Conservation (phyloP, 2,797 vertebrate genomes). For the Uromys caudimaculatus region DNA sequence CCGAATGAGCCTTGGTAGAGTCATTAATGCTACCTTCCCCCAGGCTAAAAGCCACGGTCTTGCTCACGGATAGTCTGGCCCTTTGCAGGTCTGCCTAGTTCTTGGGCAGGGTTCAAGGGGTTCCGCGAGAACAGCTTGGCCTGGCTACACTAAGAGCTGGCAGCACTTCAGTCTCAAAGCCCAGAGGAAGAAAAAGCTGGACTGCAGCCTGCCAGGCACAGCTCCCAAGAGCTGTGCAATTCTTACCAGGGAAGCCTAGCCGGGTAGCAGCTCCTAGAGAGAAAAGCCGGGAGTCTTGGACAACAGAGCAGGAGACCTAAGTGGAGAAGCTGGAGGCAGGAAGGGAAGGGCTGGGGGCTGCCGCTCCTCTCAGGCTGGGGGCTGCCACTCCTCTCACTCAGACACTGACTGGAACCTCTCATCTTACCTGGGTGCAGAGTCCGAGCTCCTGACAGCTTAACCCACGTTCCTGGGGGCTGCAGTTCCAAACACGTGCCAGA, state of each 20-base stretch:
- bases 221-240: background rate
- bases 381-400: background rate
- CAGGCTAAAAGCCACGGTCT: background rate
- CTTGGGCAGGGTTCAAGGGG: background rate
- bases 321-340: background rate
- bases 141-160: background rate
- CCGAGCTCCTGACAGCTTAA: background rate
- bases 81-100: background rate
- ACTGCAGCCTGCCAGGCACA: too few species aligned
- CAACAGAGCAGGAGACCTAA: background rate
- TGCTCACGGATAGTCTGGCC: background rate
- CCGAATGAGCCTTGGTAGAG: background rate
- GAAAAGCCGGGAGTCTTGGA: background rate
- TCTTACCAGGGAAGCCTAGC: background rate
- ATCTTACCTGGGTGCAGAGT: conserved; percentile 66
- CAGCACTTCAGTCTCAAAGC: background rate
- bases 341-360: background rate
- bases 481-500: background rate
- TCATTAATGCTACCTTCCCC: background rate
- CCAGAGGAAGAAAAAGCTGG: background rate
- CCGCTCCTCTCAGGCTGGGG: background rate
- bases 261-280: background rate
- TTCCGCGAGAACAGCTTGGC: background rate
- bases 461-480: background rate
- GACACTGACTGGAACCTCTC: background rate